Evolutionary conservation across 2,797 vertebrate species (phyloP).

Genomic region (Lacerta bilineata): DNA sequence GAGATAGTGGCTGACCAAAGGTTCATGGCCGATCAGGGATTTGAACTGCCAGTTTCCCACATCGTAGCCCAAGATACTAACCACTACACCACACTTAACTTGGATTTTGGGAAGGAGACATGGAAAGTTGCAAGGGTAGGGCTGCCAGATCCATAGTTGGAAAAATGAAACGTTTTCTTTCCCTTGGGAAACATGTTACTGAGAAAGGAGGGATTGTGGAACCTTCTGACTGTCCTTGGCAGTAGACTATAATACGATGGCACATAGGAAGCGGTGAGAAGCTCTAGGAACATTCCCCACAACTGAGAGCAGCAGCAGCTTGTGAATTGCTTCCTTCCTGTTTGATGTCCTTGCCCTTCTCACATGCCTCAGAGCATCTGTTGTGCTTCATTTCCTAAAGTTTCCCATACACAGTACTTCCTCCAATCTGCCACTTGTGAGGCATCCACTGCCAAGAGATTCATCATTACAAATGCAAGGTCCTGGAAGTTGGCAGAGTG

Average conservation of each 20-base stretch:
- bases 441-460: background rate
- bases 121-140: background rate
- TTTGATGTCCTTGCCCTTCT: slow-evolving; percentile 13
- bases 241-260: slow-evolving; percentile 5
- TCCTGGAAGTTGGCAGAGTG: background rate
- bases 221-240: background rate
- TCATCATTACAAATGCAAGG: background rate
- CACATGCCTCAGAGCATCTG: slow-evolving; percentile 37
- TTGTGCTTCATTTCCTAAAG: slow-evolving; percentile 6
- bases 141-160: background rate
- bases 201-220: background rate
- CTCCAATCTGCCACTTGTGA: slow-evolving; percentile 11
- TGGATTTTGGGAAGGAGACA: background rate
- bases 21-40: background rate
- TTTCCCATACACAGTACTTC: slow-evolving; percentile 14
- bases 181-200: background rate
- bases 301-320: slow-evolving; percentile 32
- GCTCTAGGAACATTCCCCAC: slow-evolving; percentile 12
- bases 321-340: slow-evolving; percentile 37
- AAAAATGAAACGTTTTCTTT: background rate
- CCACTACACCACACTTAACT: background rate
- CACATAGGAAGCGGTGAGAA: background rate
- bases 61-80: background rate
- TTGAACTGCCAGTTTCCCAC: background rate
- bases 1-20: background rate